A percentile compares a stretch with the other conserved stretches of the same genome.
Conservation (phyloP, 2,797 vertebrate species). For the Enteromius unitaeniatus region DNA sequence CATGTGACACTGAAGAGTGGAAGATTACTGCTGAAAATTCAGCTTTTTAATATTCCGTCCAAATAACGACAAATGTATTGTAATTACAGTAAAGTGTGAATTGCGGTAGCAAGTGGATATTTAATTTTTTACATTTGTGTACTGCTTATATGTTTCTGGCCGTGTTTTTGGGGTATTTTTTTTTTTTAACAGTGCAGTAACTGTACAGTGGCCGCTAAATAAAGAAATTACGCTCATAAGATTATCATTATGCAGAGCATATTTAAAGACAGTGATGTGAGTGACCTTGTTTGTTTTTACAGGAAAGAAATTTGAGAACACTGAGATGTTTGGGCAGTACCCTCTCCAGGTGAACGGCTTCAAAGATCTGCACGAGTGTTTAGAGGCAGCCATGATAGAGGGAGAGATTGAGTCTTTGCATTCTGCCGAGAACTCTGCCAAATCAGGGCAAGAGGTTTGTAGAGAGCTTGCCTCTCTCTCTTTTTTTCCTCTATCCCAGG, state of each 20-base stretch:
- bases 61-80: not conserved
- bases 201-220: not conserved
- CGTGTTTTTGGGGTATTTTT: not conserved
- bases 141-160: not conserved
- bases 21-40: too few species aligned
- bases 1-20: too few species aligned
- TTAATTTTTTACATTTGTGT: not conserved
- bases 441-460: constrained; percentile 97
- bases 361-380: constrained; percentile 98
- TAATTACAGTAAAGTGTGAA: not conserved
- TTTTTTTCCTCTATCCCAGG: not conserved
- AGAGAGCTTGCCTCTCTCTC: not conserved
- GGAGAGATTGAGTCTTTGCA: constrained; percentile 98
- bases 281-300: not conserved
- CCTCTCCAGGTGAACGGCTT: constrained; percentile 98
- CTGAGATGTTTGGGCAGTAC: constrained; percentile 98
- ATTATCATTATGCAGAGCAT: not conserved
- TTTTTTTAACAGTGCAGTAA: not conserved
- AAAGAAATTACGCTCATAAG: not conserved
- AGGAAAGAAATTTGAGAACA: constrained; percentile 99
- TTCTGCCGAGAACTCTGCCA: constrained; percentile 94
- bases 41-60: not conserved
- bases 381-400: constrained; percentile 98
- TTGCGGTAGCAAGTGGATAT: not conserved
- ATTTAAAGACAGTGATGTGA: constrained; percentile 13